Base-by-base conservation (phyloP, 2,113 vertebrate genomes). In the Rattus rattus region DNA sequence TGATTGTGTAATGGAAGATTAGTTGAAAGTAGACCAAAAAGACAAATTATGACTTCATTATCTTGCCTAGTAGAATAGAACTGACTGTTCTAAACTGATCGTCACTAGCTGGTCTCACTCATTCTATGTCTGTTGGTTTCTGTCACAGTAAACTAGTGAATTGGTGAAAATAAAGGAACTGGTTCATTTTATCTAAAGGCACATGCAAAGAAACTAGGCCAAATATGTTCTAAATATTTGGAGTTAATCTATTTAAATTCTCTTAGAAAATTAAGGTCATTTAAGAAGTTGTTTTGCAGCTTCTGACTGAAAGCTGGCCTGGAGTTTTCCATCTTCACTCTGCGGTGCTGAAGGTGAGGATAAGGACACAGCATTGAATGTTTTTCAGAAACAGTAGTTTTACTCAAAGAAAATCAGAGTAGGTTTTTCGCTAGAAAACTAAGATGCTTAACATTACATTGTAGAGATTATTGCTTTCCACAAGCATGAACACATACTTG, bases 201-300 rank as follows among this genome's bases (percentile, higher is more conserved):
- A 95, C 65, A 94, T 75, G 59, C 65, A 91, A 92, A 73, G 39
- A 70, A 96, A 93, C 80, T 85, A 92, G 83, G 90, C 90, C 92
- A 96, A 95, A 94, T 97, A 72, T 90, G 63, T 94, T 97, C 92
- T 97, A 93, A 96, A 91, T 93, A 97, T 95, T 97, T 96, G 91
- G 76, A 95, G 92, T 39, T 97, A 72, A 67, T 95, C 65, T 67
- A 10, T 94, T 94, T 63, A 56, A 56, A 52, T 90, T 79, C 90
- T 86, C 92, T 88, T 56, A 88, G 79, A 91, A 72, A 91, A 47
- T 86, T 54, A 61, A 94, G 17, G 28, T 94, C 61, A 86, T 93
- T 94, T 93, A 93, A 92, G 86, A 97, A 95, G 86, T 91, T 93
- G 72, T 86, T 92, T 59, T 30, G 1, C 89, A 91, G 91, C 81